Conservation (phyloP, 2,113 vertebrate genomes). For the Numenius arquata region DNA sequence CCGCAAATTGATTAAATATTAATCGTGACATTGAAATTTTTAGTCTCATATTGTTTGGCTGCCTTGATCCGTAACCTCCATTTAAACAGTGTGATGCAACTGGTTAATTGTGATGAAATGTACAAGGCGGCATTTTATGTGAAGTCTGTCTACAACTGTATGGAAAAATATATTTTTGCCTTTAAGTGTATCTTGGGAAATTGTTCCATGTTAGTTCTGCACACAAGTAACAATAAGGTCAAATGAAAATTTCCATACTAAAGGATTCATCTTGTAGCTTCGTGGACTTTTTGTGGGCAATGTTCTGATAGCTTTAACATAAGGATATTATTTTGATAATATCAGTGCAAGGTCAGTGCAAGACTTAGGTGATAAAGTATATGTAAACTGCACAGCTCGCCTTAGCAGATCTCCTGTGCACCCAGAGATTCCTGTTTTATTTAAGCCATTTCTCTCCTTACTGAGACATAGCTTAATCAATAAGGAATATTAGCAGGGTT, state of each 20-base stretch:
- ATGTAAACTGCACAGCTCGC: not conserved
- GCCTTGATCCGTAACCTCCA: not conserved
- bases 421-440: not conserved
- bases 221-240: not conserved
- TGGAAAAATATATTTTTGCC: not conserved
- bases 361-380: not conserved
- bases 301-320: not conserved
- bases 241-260: not conserved
- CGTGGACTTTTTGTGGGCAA: not conserved
- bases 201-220: not conserved
- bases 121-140: not conserved
- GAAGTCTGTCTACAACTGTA: not conserved
- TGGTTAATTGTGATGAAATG: not conserved
- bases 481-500: not conserved
- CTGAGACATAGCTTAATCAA: not conserved
- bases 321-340: not conserved
- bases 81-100: not conserved
- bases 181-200: not conserved
- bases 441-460: not conserved
- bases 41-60: not conserved
- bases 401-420: not conserved
- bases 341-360: not conserved
- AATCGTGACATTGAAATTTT: conserved; percentile 7
- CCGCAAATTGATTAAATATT: conserved; percentile 29
- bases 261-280: not conserved